Base-by-base conservation (phyloP, 1,140 invertebrate species). In the Psilanteris sp. region DNA sequence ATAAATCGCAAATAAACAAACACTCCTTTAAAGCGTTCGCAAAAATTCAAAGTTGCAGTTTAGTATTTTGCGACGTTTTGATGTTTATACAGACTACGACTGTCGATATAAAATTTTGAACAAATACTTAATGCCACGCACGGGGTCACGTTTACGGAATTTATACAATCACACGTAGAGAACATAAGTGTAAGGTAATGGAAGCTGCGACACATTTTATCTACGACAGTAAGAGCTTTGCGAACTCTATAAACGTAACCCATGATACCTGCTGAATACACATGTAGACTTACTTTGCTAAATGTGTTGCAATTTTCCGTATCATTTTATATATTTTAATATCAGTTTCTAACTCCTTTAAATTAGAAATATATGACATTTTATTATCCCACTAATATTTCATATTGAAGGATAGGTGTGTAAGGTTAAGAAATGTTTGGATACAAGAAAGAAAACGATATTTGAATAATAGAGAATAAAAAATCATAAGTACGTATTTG, bases 181-280 rank as follows among this genome's bases (percentile, higher is more conserved):
- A 27, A 44, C 39, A 27, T 44, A 44, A 44, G 43, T 46, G 43
- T 18, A 31, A n/a, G 43, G 26, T 46, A 46, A 46, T 46, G 43
- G 43, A 46, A 46, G 43, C 43, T 29, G 43, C 14, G 43, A 31
- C 43, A 46, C 26, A 46, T 46, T 46, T 46, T 46, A 46, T 46
- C 14, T 9, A n/a, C 43, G 15, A 31, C 43, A 46, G 39, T 43
- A 43, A 43, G 24, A 43, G 39, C 10, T n/a, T 24, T 13, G 43
- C 43, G 43, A 46, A 46, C 43, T 29, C 46, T 50, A 50, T 50
- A 50, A 50, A 50, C 16, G 46, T 50, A 14, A 50, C 13, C 44
- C 31, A n/a, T 36, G 29, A 39, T 54, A 36, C 36, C 20, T 16
- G n/a, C 34, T 39, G 50, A 54, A 39, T 39, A 39, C 36, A 39